Conservation (phyloP, 2,888 invertebrate species). For the Nomada ferruginata region DNA sequence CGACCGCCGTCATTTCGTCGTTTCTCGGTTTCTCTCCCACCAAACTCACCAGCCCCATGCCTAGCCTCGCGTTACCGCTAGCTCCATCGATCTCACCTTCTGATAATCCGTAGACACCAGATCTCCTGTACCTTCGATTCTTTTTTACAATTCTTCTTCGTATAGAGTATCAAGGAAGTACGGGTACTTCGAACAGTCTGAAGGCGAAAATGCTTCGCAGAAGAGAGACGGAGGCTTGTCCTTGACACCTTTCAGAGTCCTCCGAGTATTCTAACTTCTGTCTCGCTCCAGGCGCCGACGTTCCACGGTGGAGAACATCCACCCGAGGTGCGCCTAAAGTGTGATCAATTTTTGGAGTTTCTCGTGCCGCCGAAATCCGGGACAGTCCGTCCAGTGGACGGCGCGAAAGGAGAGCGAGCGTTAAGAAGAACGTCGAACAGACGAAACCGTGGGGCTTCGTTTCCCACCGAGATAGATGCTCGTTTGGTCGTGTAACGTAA, state of each 20-base stretch:
- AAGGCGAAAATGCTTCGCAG: not conserved
- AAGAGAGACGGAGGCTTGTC: not conserved
- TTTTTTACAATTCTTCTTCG: not conserved
- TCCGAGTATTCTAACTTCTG: not conserved
- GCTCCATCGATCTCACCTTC: conserved; percentile 61
- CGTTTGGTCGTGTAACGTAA: conserved; percentile 83
- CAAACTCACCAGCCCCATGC: conserved; percentile 53
- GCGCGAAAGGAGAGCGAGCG: conserved; percentile 51
- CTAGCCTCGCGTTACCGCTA: conserved; percentile 49
- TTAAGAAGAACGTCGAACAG: conserved; percentile 55
- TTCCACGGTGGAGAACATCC: too few species aligned
- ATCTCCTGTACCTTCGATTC: not conserved
- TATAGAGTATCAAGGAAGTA: not conserved
- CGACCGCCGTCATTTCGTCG: conserved; percentile 80
- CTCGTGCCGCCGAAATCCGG: too few species aligned
- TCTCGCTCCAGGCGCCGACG: not conserved
- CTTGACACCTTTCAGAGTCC: conserved; percentile 22
- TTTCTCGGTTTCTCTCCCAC: conserved; percentile 78
- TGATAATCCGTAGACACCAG: conserved; percentile 8
- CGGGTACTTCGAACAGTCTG: not conserved
- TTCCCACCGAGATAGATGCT: conserved; percentile 84
- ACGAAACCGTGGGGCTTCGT: conserved; percentile 80
- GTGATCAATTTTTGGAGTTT: too few species aligned
- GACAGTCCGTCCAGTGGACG: too few species aligned
- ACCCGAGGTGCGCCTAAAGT: too few species aligned